Evolutionary conservation across 2,888 invertebrate genomes (phyloP).

Genomic region (Desoria tigrina): DNA sequence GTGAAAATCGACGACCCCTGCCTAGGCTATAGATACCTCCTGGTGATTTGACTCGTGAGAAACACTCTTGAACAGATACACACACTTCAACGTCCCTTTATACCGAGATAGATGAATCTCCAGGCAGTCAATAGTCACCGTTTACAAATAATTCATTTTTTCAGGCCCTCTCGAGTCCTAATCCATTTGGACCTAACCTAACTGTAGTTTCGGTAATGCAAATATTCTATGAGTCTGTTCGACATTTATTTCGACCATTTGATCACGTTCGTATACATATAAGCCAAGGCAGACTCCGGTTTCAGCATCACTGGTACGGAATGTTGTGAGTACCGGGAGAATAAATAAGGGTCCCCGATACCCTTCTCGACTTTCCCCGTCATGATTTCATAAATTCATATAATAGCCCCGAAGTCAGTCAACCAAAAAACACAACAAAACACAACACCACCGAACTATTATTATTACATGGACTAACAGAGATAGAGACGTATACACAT

Average conservation of each 20-base stretch:
- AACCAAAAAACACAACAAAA: conserved; percentile 6
- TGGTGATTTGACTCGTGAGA: conserved; percentile 50
- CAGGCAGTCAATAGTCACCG: conserved; percentile 19
- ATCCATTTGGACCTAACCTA: conserved; percentile 12
- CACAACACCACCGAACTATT: neutral
- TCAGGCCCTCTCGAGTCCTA: conserved; percentile 22
- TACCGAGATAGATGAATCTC: conserved; percentile 3
- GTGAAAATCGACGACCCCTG: conserved; percentile 45
- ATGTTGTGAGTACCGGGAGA: too few relatives aligned
- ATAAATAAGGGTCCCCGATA: neutral
- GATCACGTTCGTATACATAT: too few relatives aligned
- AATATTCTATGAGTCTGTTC: too few relatives aligned
- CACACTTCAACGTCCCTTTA: conserved; percentile 12
- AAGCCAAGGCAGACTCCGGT: neutral
- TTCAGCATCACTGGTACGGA: too few relatives aligned
- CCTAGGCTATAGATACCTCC: conserved; percentile 38
- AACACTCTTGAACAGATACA: conserved; percentile 39
- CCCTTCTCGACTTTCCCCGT: neutral
- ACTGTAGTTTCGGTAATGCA: neutral
- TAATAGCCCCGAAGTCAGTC: neutral
- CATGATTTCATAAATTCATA: neutral
- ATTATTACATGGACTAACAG: conserved; percentile 9
- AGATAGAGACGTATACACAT: neutral
- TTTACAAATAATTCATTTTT: conserved; percentile 40
- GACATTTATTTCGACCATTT: neutral